Conservation (phyloP, 1,140 invertebrate genomes). For the Neodiprion virginianus region DNA sequence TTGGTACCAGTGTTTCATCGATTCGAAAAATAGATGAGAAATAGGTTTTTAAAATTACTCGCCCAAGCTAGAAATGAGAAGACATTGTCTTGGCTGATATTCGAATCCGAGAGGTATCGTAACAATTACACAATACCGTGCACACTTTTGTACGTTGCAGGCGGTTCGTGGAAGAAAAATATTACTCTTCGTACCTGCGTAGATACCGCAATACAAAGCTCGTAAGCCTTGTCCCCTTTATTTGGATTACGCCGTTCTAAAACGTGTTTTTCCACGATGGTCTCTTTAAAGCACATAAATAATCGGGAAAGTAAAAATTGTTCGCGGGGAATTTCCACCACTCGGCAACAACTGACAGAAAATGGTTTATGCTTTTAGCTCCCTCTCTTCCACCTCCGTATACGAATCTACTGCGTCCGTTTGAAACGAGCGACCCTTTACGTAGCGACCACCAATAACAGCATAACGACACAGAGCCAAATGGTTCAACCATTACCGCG, state of each 20-base stretch:
- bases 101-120: too few relatives aligned
- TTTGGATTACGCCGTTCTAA: constrained; percentile 2
- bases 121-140: too few relatives aligned
- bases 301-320: neutral
- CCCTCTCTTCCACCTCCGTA: neutral
- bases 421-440: constrained; percentile 7
- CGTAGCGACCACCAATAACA: constrained; percentile 47
- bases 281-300: constrained; percentile 1
- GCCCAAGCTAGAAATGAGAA: too few relatives aligned
- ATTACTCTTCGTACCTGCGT: neutral
- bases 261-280: constrained; percentile 1
- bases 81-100: too few relatives aligned
- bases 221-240: constrained; percentile 4
- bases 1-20: neutral
- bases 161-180: neutral
- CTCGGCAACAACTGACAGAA: neutral
- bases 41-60: too few relatives aligned
- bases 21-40: too few relatives aligned
- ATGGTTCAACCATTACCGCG: constrained; percentile 51
- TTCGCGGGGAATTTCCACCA: neutral
- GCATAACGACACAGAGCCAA: constrained; percentile 52
- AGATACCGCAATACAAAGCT: neutral
- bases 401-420: neutral
- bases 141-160: too few relatives aligned
- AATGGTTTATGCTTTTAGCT: neutral